Evolutionary conservation across 2,888 invertebrate genomes (phyloP).

Genomic region (Pollenia griseotomentosa): DNA sequence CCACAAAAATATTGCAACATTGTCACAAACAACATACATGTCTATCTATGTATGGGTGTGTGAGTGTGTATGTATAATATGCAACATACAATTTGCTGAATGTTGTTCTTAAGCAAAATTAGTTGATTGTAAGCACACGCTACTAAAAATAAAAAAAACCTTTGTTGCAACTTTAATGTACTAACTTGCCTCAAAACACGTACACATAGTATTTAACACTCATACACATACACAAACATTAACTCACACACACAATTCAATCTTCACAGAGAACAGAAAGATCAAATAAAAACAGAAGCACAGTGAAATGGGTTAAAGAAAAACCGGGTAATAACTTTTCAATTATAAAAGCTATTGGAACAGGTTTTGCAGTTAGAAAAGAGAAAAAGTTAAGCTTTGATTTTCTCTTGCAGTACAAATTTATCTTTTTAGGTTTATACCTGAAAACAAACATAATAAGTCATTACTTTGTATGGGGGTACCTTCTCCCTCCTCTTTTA

Average conservation of each 20-base stretch:
- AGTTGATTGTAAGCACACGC: slow-evolving; percentile 73
- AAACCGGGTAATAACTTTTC: too few species aligned
- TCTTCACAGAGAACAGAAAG: neutral
- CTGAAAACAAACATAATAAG: too few species aligned
- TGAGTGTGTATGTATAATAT: neutral
- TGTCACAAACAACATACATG: neutral
- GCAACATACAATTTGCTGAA: slow-evolving; percentile 38
- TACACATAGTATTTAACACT: slow-evolving; percentile 29
- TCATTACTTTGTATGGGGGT: too few species aligned
- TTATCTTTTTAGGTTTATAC: too few species aligned
- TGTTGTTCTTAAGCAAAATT: slow-evolving; percentile 65
- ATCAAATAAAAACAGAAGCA: slow-evolving; percentile 1
- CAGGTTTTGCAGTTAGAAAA: too few species aligned
- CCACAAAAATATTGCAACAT: slow-evolving; percentile 63
- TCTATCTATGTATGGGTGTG: neutral
- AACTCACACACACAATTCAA: slow-evolving; percentile 2
- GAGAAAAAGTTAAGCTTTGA: too few species aligned
- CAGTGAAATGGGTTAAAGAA: neutral
- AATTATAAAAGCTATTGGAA: too few species aligned
- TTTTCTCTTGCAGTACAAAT: too few species aligned
- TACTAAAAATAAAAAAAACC: slow-evolving; percentile 37
- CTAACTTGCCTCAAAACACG: slow-evolving; percentile 16
- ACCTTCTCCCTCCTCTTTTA: too few species aligned
- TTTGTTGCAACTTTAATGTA: slow-evolving; percentile 25
- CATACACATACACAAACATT: neutral